phyloP scores from a whole-genome alignment of 2,888 invertebrate species.

The Microctonus hyperodae region DNA sequence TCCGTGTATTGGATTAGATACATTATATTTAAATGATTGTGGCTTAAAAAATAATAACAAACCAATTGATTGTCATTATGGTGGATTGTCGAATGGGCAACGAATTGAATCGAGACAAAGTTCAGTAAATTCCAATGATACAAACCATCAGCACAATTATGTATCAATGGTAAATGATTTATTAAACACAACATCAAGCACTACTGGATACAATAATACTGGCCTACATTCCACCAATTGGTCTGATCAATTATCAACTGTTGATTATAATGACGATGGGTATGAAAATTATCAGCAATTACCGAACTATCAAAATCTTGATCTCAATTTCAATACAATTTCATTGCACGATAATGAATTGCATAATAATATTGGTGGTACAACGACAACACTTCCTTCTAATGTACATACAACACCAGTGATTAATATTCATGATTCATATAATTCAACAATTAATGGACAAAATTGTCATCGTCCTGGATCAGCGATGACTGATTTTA shows the following conservation, averaged over 20 bases:
- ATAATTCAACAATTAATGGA: constrained; percentile 43
- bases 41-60: constrained; percentile 39
- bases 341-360: constrained; percentile 45
- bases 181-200: constrained; percentile 42
- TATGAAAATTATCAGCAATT: constrained; percentile 54
- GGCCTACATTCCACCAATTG: constrained; percentile 35
- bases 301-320: constrained; percentile 45
- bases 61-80: constrained; percentile 18
- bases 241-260: constrained; percentile 33
- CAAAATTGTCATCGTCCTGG: constrained; percentile 50
- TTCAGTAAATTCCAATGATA: constrained; percentile 35
- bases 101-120: constrained; percentile 33
- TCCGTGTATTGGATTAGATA: constrained; percentile 49
- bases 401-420: constrained; percentile 36
- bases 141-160: constrained; percentile 40
- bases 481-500: constrained; percentile 58
- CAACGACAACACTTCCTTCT: constrained; percentile 32
- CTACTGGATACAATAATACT: constrained; percentile 42
- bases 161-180: constrained; percentile 48
- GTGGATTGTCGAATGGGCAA: constrained; percentile 45
- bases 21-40: constrained; percentile 47
- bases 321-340: constrained; percentile 55
- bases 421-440: constrained; percentile 54
- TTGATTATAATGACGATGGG: constrained; percentile 50
- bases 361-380: constrained; percentile 45